Percentiles rank a stretch among this genome's conserved stretches.
Conservation (phyloP, 2,797 vertebrate species). For the Cephalopachus bancanus region DNA sequence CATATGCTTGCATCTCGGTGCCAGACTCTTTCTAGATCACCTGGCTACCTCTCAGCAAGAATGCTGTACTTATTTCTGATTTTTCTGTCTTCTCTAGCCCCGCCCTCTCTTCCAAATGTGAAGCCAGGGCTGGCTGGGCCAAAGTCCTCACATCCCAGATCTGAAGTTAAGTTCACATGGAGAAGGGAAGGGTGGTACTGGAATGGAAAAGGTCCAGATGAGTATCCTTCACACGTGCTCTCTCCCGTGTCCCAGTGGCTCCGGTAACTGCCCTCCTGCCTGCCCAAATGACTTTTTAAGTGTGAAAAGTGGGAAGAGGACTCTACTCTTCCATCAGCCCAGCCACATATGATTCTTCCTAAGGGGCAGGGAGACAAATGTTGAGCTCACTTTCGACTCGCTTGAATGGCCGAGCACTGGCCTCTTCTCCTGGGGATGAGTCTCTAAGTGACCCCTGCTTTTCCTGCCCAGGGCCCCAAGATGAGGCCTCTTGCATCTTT, state of each 20-base stretch:
- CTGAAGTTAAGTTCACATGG: neutral
- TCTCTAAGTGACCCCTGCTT: neutral
- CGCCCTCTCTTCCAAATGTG: neutral
- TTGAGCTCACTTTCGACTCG: neutral
- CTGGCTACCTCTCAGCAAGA: neutral
- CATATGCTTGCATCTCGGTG: fast-evolving
- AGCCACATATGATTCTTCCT: neutral
- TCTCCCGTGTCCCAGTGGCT: neutral
- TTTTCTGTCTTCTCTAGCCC: neutral
- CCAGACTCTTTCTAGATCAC: neutral
- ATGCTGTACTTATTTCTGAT: neutral
- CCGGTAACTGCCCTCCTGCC: neutral
- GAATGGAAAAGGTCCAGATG: neutral
- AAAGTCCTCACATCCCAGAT: neutral
- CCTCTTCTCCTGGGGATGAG: neutral
- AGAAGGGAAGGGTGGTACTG: neutral
- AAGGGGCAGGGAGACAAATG: neutral
- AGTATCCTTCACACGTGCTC: no score
- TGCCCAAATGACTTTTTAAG: neutral
- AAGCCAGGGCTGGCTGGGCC: neutral
- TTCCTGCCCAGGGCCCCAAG: neutral
- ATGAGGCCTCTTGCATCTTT: neutral
- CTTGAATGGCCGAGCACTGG: neutral
- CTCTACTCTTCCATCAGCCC: neutral
- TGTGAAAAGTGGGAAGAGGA: neutral